Evolutionary conservation across 2,113 vertebrate genomes (phyloP).

Genomic region (Parotia lawesii): DNA sequence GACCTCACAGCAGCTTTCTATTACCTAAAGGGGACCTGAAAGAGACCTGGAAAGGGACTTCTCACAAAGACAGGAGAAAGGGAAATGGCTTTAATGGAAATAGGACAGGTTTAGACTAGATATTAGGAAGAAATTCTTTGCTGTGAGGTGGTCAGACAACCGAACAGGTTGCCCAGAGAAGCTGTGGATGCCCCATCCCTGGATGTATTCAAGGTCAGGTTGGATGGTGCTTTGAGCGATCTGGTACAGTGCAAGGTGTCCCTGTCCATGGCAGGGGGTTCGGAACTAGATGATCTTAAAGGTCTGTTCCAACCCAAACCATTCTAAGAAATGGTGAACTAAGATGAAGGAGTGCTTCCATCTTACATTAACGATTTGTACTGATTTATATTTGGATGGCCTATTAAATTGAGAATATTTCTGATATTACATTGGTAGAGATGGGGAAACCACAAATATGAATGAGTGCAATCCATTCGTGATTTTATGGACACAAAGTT

Average conservation of each 20-base stretch:
- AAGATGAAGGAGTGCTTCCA: not conserved
- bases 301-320: not conserved
- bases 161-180: not conserved
- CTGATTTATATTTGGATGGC: not conserved
- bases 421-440: constrained; percentile 22
- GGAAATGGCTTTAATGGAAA: not conserved
- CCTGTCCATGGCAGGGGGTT: not conserved
- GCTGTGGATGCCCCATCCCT: not conserved
- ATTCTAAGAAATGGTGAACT: not conserved
- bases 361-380: not conserved
- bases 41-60: not conserved
- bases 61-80: not conserved
- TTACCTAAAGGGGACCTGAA: not conserved
- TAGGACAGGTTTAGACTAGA: not conserved
- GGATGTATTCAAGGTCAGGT: not conserved
- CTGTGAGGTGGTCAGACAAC: not conserved
- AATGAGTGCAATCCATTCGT: constrained; percentile 1
- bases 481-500: constrained; percentile 28
- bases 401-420: constrained; percentile 19
- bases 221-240: not conserved
- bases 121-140: not conserved
- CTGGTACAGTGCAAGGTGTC: not conserved
- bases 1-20: not conserved
- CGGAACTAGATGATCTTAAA: not conserved
- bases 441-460: constrained; percentile 9